Evolutionary conservation across 2,113 vertebrate genomes (phyloP).

Genomic region (Hydrochoerus hydrochaeris): DNA sequence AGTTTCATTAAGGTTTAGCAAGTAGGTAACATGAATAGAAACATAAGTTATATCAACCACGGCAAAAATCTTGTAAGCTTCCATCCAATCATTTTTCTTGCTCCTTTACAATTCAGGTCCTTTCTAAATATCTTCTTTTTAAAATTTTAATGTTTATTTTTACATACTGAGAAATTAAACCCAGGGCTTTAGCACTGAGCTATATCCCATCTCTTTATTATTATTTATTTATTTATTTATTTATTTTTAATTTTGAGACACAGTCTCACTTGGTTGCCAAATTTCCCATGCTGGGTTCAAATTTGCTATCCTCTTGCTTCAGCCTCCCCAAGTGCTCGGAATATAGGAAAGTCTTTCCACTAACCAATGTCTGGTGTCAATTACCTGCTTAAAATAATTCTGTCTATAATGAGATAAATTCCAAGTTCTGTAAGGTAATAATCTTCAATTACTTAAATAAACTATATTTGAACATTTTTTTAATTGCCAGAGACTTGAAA

Average conservation of each 20-base stretch:
- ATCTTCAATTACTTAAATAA: not conserved
- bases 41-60: not conserved
- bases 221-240: not conserved
- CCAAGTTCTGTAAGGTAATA: not conserved
- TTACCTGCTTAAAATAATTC: not conserved
- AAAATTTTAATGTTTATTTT: not conserved
- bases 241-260: not conserved
- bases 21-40: not conserved
- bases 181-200: not conserved
- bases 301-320: not conserved
- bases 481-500: not conserved
- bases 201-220: not conserved
- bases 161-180: not conserved
- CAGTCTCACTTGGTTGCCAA: not conserved
- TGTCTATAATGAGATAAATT: not conserved
- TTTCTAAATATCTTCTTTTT: not conserved
- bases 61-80: not conserved
- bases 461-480: not conserved
- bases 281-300: not conserved
- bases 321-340: not conserved
- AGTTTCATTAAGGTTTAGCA: not conserved
- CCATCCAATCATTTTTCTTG: not conserved
- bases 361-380: not conserved
- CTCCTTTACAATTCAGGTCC: not conserved
- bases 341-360: not conserved